Conservation (phyloP, 2,113 vertebrate genomes). For the Tragulus kanchil region DNA sequence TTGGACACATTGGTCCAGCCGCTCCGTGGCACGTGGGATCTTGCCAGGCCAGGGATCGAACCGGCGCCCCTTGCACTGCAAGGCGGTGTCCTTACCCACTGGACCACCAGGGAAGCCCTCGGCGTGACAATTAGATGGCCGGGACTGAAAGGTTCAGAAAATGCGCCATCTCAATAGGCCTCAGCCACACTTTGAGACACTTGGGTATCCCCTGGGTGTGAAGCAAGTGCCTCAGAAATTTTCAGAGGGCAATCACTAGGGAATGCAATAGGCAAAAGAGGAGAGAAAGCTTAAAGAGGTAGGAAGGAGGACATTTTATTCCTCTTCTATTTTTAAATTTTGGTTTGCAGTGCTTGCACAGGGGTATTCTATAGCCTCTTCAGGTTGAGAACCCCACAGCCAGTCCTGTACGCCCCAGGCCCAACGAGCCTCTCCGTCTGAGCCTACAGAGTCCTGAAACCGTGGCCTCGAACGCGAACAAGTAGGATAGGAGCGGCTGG, state of each 20-base stretch:
- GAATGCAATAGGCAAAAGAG: background rate
- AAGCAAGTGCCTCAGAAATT: background rate
- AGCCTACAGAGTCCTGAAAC: rapidly evolving
- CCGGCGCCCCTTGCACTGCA: too few species aligned
- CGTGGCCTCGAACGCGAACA: rapidly evolving
- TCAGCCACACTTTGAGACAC: background rate
- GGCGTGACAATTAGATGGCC: too few species aligned
- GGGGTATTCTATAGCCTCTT: background rate
- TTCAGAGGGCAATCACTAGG: background rate
- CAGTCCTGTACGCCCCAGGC: background rate
- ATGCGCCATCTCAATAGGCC: rapidly evolving
- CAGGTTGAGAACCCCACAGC: background rate
- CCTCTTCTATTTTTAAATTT: background rate
- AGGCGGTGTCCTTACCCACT: too few species aligned
- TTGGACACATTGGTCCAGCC: too few species aligned
- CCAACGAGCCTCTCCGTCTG: rapidly evolving
- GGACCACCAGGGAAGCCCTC: too few species aligned
- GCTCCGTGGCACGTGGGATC: too few species aligned
- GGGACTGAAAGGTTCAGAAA: background rate
- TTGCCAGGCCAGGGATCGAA: too few species aligned
- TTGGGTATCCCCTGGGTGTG: background rate
- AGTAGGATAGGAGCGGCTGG: background rate
- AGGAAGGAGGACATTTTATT: background rate
- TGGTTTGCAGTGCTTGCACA: background rate
- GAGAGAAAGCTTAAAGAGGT: background rate